Base-by-base conservation (phyloP, 2,797 vertebrate genomes). In the Chiloscyllium punctatum region DNA sequence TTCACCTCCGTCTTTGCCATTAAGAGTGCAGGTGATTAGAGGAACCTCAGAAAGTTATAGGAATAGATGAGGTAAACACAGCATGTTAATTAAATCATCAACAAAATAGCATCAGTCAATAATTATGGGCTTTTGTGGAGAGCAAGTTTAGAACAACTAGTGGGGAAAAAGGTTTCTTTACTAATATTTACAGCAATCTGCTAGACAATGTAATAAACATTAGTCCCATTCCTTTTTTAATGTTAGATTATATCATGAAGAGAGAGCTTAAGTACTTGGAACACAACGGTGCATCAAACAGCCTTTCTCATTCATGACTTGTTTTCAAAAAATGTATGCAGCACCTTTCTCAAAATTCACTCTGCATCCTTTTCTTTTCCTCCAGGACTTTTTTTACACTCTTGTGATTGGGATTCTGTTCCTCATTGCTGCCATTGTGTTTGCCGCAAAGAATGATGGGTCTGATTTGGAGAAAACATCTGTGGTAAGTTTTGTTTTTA, bases 361-460 rank as follows among this genome's bases (percentile, higher is more conserved):
- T 42, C 51, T 18, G 2, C 57, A 23, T 94, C 6, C 0, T 87
- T 1, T 72, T 62, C 62, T 8, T 86, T 18, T 95, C 77, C 95
- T 96, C 5, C 96, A 99, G 99, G 98, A 99, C 95, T 97, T 98
- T 33, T 3, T 3, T 0, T 97, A 98, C 96, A 97, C 98, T 0
- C 0, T 0, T 51, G 0, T 0, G 95, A 97, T 98, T 72, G 95
- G 96, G 0, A 0, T 48, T 2, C 0, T 96, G 0, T 98, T 99
- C 96, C 0, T 98, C 5, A 1, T 98, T 96, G 97, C 98, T 1
- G 98, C 98, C 77, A 33, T 97, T 95, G 37, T 96, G 8, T 97
- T 99, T 57, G 90, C 96, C 13, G 2, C 95, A 0, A 97, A 96
- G 3, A 98, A 97, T 95, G 96, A 97, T 23, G 71, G 3, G 3